These are phyloP conservation scores for Drosophila sulfurigaster DNA, from an alignment of 1,140 invertebrate species.

Conservation along the genomic window DNA sequence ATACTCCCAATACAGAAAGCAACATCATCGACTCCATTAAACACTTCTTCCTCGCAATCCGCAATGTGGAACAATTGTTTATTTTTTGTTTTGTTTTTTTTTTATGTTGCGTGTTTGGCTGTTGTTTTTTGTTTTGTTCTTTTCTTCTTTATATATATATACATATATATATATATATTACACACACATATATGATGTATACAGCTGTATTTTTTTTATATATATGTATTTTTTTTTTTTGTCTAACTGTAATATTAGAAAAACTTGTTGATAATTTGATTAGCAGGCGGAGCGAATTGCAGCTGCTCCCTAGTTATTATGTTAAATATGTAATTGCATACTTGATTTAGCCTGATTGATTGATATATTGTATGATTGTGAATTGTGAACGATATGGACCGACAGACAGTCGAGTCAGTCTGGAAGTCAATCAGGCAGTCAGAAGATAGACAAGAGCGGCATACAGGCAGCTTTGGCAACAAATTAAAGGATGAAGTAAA, in stretches of 20 bases:
- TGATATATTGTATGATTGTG: background rate
- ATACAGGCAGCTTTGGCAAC: conserved; percentile 1
- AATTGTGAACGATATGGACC: background rate
- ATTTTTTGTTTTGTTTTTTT: conserved; percentile 27
- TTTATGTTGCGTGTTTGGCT: conserved; percentile 46
- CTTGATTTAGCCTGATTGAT: conserved; percentile 2
- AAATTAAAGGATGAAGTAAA: background rate
- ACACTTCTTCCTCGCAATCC: background rate
- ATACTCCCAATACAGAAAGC: no score
- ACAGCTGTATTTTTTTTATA: conserved; percentile 35
- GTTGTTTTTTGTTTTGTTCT: conserved; percentile 29
- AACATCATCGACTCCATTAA: background rate
- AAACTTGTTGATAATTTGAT: conserved; percentile 74
- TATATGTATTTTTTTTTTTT: conserved; percentile 45
- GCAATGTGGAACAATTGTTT: conserved; percentile 24
- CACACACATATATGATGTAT: conserved; percentile 3
- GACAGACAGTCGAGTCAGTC: no score
- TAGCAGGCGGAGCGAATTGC: conserved; percentile 25
- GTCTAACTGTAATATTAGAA: conserved; percentile 58
- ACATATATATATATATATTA: conserved; percentile 1
- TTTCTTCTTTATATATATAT: background rate
- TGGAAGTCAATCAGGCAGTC: background rate
- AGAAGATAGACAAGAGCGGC: background rate
- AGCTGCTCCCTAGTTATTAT: conserved; percentile 62
- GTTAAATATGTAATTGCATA: conserved; percentile 34